phyloP scores from a whole-genome alignment of 2,113 vertebrate genomes.

The Nibea coibor region DNA sequence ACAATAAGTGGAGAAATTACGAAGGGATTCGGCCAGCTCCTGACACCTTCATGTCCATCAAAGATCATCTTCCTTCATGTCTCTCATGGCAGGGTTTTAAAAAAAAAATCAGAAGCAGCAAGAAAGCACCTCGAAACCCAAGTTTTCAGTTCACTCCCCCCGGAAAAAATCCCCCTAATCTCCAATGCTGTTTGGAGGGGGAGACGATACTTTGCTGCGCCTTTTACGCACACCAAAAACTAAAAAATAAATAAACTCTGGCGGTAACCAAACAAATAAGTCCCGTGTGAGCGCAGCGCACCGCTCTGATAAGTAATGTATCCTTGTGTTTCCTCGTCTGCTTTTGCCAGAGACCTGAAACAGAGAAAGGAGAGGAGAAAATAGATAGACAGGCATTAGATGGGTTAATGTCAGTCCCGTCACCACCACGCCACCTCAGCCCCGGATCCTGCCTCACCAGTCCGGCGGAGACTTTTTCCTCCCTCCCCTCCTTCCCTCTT shows the following conservation, averaged over 20 bases:
- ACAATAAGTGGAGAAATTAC: slow-evolving; percentile 53
- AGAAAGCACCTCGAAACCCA: slow-evolving; percentile 75
- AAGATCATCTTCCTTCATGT: slow-evolving; percentile 80
- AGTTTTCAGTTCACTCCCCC: slow-evolving; percentile 86
- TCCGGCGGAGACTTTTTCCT: slow-evolving; percentile 87
- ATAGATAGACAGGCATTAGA: slow-evolving; percentile 86
- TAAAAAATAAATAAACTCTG: slow-evolving; percentile 73
- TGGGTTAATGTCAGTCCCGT: slow-evolving; percentile 91
- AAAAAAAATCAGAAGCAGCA: slow-evolving; percentile 65
- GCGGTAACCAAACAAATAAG: slow-evolving; percentile 73
- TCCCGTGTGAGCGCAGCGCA: slow-evolving; percentile 69
- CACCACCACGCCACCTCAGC: slow-evolving; percentile 92
- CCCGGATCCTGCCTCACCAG: slow-evolving; percentile 88
- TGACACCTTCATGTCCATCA: slow-evolving; percentile 74
- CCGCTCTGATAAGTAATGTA: slow-evolving; percentile 74
- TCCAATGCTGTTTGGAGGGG: slow-evolving; percentile 59
- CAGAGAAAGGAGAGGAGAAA: slow-evolving; percentile 75
- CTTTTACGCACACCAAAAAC: slow-evolving; percentile 74
- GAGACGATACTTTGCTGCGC: slow-evolving; percentile 66
- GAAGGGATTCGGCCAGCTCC: slow-evolving; percentile 70
- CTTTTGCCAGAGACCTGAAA: slow-evolving; percentile 81
- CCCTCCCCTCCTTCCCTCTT: slow-evolving; percentile 77
- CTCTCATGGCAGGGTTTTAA: slow-evolving; percentile 46
- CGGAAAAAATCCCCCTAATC: slow-evolving; percentile 57
- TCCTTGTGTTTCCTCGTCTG: slow-evolving; percentile 62